These are phyloP conservation scores for Bungarus multicinctus DNA, from an alignment of 2,113 vertebrate genomes.

Conservation along the genomic window DNA sequence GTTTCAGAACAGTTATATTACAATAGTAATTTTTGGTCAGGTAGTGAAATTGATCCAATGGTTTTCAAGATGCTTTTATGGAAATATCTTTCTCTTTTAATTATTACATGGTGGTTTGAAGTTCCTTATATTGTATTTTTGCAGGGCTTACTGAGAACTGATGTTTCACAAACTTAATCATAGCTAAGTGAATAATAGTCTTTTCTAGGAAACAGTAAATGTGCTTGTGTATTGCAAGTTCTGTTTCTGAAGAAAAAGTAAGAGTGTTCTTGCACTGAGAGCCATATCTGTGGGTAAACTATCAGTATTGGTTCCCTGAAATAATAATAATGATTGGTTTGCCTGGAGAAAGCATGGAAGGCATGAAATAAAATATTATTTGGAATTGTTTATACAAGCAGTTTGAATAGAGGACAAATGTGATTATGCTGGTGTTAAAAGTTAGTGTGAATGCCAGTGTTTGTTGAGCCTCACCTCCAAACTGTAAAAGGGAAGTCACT, in stretches of 20 bases:
- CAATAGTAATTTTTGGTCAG: neutral
- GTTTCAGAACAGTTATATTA: neutral
- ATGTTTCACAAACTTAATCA: neutral
- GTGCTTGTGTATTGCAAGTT: neutral
- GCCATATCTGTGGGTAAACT: neutral
- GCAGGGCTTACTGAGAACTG: too few species aligned
- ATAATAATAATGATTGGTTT: too few species aligned
- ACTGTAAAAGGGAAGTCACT: too few species aligned
- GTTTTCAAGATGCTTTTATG: neutral
- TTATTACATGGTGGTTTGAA: neutral
- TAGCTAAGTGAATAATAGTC: neutral
- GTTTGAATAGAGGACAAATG: too few species aligned
- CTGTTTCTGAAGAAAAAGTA: neutral
- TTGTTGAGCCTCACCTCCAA: too few species aligned
- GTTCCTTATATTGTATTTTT: neutral
- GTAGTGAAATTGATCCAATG: neutral
- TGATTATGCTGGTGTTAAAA: too few species aligned
- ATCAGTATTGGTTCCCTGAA: too few species aligned
- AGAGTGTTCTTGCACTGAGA: neutral
- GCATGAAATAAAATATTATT: too few species aligned
- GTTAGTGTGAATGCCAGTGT: too few species aligned
- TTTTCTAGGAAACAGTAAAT: neutral
- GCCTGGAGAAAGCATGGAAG: too few species aligned
- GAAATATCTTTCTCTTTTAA: neutral
- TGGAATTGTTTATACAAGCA: too few species aligned